Evolutionary conservation across 2,797 vertebrate species (phyloP).

Genomic region (Halcyon smyrnensis): DNA sequence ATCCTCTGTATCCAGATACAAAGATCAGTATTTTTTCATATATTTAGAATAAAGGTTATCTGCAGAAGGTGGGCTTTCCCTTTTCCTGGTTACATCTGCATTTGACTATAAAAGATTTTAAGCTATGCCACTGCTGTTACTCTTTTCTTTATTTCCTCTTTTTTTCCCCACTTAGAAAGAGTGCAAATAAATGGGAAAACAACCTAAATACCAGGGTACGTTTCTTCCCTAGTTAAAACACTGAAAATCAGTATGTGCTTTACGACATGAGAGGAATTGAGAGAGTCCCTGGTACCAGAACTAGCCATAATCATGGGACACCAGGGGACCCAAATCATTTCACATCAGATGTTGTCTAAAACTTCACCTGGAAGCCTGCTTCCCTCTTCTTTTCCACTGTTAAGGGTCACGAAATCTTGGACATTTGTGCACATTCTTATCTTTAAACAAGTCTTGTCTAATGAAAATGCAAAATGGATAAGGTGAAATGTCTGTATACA

Average conservation of each 20-base stretch:
- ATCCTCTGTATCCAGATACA: not conserved
- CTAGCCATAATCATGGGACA: not conserved
- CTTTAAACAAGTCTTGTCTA: not conserved
- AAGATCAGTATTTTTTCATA: not conserved
- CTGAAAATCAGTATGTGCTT: not conserved
- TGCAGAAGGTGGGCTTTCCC: not conserved
- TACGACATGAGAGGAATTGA: not conserved
- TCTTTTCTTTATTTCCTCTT: not conserved
- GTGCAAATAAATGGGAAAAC: not conserved
- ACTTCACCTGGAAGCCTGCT: not conserved
- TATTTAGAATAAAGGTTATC: not conserved
- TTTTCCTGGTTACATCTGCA: not conserved
- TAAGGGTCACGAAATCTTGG: not conserved
- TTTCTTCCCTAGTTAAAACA: not conserved
- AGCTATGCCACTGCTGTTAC: not conserved
- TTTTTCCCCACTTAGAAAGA: not conserved
- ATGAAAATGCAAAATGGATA: not conserved
- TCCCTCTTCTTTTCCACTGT: not conserved
- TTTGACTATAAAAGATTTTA: not conserved
- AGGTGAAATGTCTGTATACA: fast-evolving
- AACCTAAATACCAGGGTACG: not conserved
- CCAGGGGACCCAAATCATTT: not conserved
- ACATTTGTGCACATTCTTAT: not conserved
- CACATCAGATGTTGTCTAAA: not conserved
- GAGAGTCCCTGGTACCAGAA: not conserved